Base-by-base conservation (phyloP, 2,113 vertebrate species). In the Nanger granti region DNA sequence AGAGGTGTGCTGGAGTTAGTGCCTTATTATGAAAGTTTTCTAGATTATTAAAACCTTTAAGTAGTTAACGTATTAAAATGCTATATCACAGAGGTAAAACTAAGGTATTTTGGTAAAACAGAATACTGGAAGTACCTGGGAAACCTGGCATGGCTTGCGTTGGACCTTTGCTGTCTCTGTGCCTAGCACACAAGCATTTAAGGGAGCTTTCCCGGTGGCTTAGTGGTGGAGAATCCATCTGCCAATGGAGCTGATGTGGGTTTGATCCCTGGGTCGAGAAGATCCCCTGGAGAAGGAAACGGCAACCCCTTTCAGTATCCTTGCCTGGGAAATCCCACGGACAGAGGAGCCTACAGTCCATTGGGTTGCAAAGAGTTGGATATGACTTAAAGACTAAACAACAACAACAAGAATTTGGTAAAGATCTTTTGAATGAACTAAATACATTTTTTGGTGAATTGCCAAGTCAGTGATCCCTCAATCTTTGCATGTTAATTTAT, bases 391-490 rank as follows among this genome's bases (percentile, higher is more conserved):
- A 52, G 49, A 52, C 49, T 52, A 44, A 44, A 79, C 41, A 79
- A 44, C 41, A 28, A 24, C 73, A 79, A 14, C 24, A 31, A 37
- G 26, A 47, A 82, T 93, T 95, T 85, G 79, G 62, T 69, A 86
- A 94, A 93, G 22, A 89, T 79, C 29, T 95, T 98, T 95, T 89
- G 64, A 88, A 59, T 94, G 29, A 91, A 62, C 55, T 82, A 29
- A 66, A 60, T 94, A 15, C 12, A 54, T 95, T 94, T 93, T 91
- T 69, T 49, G 28, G 47, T 96, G 87, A 69, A 79, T 31, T 95
- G 2, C 80, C 44, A 52, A 83, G 14, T 93, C 59, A 95, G 22
- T 96, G 47, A 90, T 79, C 29, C 20, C 47, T 87, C 34, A 92
- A 0, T 83, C 54, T 93, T 93, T 96, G 28, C 34, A 20, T 92